phyloP scores from a whole-genome alignment of 2,888 invertebrate species.

The Hypomecis punctinalis region DNA sequence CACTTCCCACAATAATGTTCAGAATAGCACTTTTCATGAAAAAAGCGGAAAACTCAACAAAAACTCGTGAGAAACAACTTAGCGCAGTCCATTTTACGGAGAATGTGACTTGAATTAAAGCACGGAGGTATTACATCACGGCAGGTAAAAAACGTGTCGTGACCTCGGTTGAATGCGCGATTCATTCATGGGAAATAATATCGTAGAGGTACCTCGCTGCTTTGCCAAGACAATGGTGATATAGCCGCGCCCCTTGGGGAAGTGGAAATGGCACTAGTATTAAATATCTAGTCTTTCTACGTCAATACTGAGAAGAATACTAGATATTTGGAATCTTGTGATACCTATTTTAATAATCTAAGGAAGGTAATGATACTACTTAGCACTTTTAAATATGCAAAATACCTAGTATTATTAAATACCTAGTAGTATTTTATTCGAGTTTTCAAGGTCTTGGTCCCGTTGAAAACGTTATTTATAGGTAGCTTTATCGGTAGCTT shows the following conservation, averaged over 20 bases:
- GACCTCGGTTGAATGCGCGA: conserved; percentile 64
- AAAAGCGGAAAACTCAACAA: conserved; percentile 14
- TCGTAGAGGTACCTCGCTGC: conserved; percentile 46
- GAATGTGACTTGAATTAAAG: conserved; percentile 60
- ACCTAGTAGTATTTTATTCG: too few species aligned
- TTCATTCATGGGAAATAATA: conserved; percentile 78
- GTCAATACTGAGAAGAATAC: too few species aligned
- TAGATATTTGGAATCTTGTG: too few species aligned
- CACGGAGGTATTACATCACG: conserved; percentile 70
- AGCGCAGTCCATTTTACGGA: conserved; percentile 35
- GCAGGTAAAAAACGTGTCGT: conserved; percentile 71
- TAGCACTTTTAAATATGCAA: too few species aligned
- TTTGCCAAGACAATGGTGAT: conserved; percentile 67
- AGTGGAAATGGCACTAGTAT: neutral
- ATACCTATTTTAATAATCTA: too few species aligned
- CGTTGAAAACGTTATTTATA: too few species aligned
- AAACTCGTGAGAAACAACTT: conserved; percentile 24
- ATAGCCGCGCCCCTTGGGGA: conserved; percentile 43
- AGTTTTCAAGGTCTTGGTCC: too few species aligned
- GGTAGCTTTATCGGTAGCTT: too few species aligned
- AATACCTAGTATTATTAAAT: too few species aligned
- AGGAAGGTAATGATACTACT: too few species aligned
- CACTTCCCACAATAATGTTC: conserved; percentile 16
- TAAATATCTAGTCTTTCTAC: too few species aligned
- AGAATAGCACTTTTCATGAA: conserved; percentile 12